Evolutionary conservation across 2,888 invertebrate species (phyloP).

Genomic region (Cephus spinipes): DNA sequence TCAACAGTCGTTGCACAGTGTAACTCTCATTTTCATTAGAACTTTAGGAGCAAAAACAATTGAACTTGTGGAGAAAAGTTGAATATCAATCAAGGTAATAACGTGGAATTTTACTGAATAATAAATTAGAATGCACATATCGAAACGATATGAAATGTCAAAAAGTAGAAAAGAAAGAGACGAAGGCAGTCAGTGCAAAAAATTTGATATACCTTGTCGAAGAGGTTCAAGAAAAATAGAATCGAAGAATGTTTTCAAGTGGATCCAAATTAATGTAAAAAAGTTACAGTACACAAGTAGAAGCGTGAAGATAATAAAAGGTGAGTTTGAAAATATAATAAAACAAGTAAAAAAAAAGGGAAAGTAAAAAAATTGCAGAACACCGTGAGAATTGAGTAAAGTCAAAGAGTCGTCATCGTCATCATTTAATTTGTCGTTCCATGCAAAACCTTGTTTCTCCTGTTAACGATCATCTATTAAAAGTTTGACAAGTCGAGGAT

Average conservation of each 20-base stretch:
- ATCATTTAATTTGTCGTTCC: not conserved
- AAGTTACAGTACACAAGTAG: not conserved
- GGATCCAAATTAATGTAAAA: not conserved
- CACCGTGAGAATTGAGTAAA: no score
- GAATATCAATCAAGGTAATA: not conserved
- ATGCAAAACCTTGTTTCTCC: not conserved
- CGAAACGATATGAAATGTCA: not conserved
- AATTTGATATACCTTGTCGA: no score
- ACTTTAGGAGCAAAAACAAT: not conserved
- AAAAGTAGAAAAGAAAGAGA: not conserved
- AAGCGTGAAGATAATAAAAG: not conserved
- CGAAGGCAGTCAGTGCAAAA: no score
- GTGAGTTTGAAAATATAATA: not conserved
- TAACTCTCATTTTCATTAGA: not conserved
- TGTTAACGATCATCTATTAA: not conserved
- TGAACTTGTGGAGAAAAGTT: not conserved
- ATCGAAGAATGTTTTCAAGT: not conserved
- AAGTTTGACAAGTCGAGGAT: not conserved
- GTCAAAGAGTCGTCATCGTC: not conserved
- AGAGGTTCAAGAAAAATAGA: not conserved
- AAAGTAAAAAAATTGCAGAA: no score
- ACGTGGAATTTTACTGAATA: not conserved
- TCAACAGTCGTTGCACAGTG: not conserved
- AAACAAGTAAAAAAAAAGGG: not conserved
- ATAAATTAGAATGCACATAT: not conserved